Percentiles rank a stretch among this genome's conserved stretches.
These are phyloP conservation scores for Tenebrosternarchus preto DNA, from an alignment of 2,113 vertebrate genomes.

Conservation along the genomic window DNA sequence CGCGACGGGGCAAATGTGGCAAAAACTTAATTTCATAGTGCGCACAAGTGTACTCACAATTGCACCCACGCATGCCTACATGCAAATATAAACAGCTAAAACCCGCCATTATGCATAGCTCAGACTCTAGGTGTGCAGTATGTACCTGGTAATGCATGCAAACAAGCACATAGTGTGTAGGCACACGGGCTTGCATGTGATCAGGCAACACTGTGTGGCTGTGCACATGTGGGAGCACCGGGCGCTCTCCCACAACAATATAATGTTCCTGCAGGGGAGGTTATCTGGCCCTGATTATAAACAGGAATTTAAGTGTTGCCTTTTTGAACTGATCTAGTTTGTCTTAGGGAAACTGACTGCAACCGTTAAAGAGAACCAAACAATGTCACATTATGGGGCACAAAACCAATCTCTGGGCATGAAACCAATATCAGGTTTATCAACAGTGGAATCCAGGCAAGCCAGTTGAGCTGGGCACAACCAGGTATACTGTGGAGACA, in stretches of 20 bases:
- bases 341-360: neutral
- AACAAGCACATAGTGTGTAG: neutral
- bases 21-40: constrained; percentile 28
- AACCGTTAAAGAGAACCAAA: neutral
- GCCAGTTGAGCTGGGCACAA: neutral
- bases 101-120: constrained; percentile 21
- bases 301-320: constrained; percentile 37
- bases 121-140: neutral
- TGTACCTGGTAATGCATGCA: constrained; percentile 1
- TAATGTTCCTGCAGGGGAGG: constrained; percentile 31
- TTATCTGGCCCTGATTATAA: constrained; percentile 33
- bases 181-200: neutral
- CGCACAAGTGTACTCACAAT: constrained; percentile 27
- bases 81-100: neutral
- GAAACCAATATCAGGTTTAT: neutral
- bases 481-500: constrained; percentile 13
- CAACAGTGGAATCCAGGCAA: constrained; percentile 10
- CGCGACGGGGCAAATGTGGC: constrained; percentile 34
- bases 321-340: constrained; percentile 20
- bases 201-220: constrained; percentile 1
- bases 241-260: constrained; percentile 33
- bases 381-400: constrained; percentile 15
- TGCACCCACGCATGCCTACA: constrained; percentile 34
- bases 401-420: neutral
- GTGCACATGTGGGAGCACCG: constrained; percentile 16